phyloP scores from a whole-genome alignment of 1,140 invertebrate genomes.

The Tetranychus urticae region DNA sequence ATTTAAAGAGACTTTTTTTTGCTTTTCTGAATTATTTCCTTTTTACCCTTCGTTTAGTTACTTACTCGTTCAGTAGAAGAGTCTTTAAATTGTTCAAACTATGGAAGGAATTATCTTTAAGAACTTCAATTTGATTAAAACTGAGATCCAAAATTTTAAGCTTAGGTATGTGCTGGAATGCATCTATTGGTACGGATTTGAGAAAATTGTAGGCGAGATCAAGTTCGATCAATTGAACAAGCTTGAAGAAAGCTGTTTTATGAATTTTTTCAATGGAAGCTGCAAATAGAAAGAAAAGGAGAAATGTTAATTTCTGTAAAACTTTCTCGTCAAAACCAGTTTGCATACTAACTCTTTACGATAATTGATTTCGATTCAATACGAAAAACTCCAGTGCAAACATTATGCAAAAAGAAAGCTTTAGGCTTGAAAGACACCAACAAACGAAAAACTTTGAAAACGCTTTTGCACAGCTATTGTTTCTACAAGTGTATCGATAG shows the following conservation, averaged over 20 bases:
- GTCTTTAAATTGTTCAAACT: background rate
- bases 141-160: slow-evolving; percentile 42
- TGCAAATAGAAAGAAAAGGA: background rate
- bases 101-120: slow-evolving; percentile 31
- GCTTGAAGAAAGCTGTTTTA: slow-evolving; percentile 20
- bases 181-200: slow-evolving; percentile 37
- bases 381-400: too few species aligned
- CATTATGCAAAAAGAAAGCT: too few species aligned
- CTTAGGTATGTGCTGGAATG: slow-evolving; percentile 40
- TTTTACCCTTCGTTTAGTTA: slow-evolving; percentile 15
- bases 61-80: slow-evolving; percentile 17
- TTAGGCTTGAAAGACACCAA: too few species aligned
- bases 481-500: too few species aligned
- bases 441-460: too few species aligned
- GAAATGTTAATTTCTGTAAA: background rate
- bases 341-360: too few species aligned
- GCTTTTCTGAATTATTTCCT: too few species aligned
- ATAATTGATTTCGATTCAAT: too few species aligned
- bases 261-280: slow-evolving; percentile 53
- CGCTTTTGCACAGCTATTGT: too few species aligned
- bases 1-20: too few species aligned
- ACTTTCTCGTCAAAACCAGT: too few species aligned
- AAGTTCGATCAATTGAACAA: slow-evolving; percentile 33
- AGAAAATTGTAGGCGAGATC: slow-evolving; percentile 47
- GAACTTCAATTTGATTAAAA: slow-evolving; percentile 38